These are phyloP conservation scores for Dione juno DNA, from an alignment of 2,888 invertebrate genomes.

Conservation along the genomic window DNA sequence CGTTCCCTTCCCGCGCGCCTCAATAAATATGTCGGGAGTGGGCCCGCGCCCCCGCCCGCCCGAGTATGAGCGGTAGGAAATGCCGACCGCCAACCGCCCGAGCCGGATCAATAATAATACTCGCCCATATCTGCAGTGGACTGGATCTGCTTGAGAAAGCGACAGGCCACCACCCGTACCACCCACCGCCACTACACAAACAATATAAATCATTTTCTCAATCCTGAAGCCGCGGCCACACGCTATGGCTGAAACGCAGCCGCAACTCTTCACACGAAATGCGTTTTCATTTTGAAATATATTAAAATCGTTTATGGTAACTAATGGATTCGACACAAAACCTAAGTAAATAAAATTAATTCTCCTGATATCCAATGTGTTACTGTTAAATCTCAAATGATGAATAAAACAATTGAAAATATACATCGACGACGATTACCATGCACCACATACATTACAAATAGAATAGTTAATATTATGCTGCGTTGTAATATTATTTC, in stretches of 20 bases:
- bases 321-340: too few relatives aligned
- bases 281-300: neutral
- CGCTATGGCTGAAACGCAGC: conserved; percentile 54
- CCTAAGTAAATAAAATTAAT: too few relatives aligned
- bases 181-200: conserved; percentile 70
- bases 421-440: too few relatives aligned
- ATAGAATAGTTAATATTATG: too few relatives aligned
- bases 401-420: too few relatives aligned
- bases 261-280: conserved; percentile 33
- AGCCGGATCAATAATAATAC: conserved; percentile 83
- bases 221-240: conserved; percentile 67
- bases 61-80: conserved; percentile 80
- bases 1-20: conserved; percentile 62
- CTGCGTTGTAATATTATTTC: too few relatives aligned
- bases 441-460: too few relatives aligned
- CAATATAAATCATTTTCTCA: conserved; percentile 82
- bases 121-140: conserved; percentile 83
- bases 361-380: too few relatives aligned
- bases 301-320: too few relatives aligned
- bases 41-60: conserved; percentile 60
- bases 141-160: conserved; percentile 81
- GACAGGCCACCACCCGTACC: conserved; percentile 56
- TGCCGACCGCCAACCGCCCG: conserved; percentile 71
- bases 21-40: conserved; percentile 76
- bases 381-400: too few relatives aligned